phyloP scores from a whole-genome alignment of 2,888 invertebrate genomes.

The Sinodicranocentrus sp. region DNA sequence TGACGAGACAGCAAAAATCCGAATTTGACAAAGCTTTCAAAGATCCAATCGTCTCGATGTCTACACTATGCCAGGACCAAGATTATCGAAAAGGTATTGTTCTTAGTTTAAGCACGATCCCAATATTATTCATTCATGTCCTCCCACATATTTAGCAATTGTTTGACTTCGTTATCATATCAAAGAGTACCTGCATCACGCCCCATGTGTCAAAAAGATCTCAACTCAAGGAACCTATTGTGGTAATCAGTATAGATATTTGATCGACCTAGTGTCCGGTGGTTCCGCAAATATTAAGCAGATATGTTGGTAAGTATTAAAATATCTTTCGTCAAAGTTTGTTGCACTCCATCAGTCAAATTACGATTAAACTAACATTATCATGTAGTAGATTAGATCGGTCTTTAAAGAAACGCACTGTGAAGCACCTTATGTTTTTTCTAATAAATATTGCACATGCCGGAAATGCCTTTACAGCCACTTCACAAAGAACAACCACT shows the following conservation, averaged over 20 bases:
- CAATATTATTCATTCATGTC: background rate
- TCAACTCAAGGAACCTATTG: slow-evolving; percentile 74
- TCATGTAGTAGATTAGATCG: background rate
- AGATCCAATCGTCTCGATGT: slow-evolving; percentile 74
- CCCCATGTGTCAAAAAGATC: slow-evolving; percentile 76
- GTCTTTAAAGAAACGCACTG: background rate
- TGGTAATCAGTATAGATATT: slow-evolving; percentile 75
- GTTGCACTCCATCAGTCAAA: background rate
- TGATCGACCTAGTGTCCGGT: slow-evolving; percentile 75
- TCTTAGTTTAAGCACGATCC: too few species aligned
- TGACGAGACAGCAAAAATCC: slow-evolving; percentile 67
- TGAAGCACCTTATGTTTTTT: background rate
- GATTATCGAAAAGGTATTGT: slow-evolving; percentile 73
- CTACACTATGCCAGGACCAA: slow-evolving; percentile 73
- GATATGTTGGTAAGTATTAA: slow-evolving; percentile 76
- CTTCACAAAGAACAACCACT: slow-evolving; percentile 2
- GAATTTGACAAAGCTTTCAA: slow-evolving; percentile 74
- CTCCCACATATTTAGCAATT: background rate
- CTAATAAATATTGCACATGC: slow-evolving; percentile 34
- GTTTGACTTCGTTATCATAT: too few species aligned
- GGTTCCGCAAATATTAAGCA: slow-evolving; percentile 73
- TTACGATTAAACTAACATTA: background rate
- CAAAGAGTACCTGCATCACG: slow-evolving; percentile 74
- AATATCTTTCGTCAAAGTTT: background rate
- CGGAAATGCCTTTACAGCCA: slow-evolving; percentile 36